Conservation (phyloP, 2,797 vertebrate species). For the Nothura maculosa region DNA sequence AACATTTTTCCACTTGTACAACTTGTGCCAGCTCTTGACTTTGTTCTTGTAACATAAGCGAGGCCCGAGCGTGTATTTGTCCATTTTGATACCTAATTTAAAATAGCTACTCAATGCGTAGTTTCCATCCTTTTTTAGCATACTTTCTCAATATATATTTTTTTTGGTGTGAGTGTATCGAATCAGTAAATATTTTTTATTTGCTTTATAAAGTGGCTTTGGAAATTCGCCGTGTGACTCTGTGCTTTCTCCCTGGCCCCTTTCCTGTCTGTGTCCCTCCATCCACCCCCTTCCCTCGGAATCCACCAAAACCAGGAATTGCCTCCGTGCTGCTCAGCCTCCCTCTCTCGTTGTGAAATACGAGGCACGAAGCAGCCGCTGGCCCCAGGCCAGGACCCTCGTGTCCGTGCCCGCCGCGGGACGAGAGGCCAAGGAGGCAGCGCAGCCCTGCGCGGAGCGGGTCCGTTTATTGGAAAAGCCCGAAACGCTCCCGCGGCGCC, state of each 20-base stretch:
- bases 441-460: neutral
- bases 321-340: too few species aligned
- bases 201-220: constrained; percentile 66
- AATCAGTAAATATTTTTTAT: constrained; percentile 55
- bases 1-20: constrained; percentile 44
- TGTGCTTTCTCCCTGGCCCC: neutral
- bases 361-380: too few species aligned
- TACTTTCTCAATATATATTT: constrained; percentile 21
- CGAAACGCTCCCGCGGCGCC: too few species aligned
- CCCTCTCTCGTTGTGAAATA: too few species aligned
- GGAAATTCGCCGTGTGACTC: neutral
- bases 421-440: too few species aligned
- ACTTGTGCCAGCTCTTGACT: neutral
- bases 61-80: neutral
- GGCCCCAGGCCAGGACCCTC: too few species aligned
- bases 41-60: neutral
- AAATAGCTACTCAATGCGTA: neutral
- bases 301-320: too few species aligned
- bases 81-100: constrained; percentile 33
- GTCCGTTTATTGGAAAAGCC: constrained; percentile 39
- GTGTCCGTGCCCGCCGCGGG: too few species aligned
- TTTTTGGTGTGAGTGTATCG: constrained; percentile 30
- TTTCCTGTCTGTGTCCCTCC: too few species aligned
- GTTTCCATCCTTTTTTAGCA: constrained; percentile 14
- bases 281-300: too few species aligned